phyloP scores from a whole-genome alignment of 2,888 invertebrate species.

The Cephus sareptanus region DNA sequence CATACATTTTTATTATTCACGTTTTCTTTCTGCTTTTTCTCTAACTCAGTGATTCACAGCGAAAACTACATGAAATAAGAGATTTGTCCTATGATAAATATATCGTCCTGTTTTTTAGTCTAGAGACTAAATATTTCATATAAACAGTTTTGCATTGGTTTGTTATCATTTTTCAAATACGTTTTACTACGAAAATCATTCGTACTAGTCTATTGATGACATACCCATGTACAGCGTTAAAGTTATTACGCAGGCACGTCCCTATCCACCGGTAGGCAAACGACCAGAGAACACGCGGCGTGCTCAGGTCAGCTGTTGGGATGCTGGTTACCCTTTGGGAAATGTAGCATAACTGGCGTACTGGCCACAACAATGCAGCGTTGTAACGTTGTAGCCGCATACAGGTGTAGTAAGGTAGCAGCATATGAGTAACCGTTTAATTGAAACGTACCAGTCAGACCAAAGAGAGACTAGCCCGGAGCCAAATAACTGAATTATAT shows the following conservation, averaged over 20 bases:
- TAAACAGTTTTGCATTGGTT: background rate
- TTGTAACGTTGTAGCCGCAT: background rate
- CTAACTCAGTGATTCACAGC: no score
- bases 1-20: no score
- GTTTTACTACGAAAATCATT: no score
- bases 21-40: no score
- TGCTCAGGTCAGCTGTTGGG: background rate
- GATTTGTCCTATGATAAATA: no score
- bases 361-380: background rate
- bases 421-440: slow-evolving; percentile 41
- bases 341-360: background rate
- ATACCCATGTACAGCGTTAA: background rate
- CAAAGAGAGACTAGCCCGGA: background rate
- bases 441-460: slow-evolving; percentile 40
- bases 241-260: background rate
- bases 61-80: no score
- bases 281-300: background rate
- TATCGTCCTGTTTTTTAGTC: background rate
- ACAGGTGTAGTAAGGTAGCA: background rate
- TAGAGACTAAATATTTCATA: background rate
- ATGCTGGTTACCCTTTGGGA: background rate
- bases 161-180: no score
- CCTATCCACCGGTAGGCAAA: background rate
- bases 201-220: background rate
- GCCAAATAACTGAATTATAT: background rate